Evolutionary conservation across 1,140 invertebrate genomes (phyloP), one percentile per base, ranked within the genome.

Genomic region (Psix sp.): DNA sequence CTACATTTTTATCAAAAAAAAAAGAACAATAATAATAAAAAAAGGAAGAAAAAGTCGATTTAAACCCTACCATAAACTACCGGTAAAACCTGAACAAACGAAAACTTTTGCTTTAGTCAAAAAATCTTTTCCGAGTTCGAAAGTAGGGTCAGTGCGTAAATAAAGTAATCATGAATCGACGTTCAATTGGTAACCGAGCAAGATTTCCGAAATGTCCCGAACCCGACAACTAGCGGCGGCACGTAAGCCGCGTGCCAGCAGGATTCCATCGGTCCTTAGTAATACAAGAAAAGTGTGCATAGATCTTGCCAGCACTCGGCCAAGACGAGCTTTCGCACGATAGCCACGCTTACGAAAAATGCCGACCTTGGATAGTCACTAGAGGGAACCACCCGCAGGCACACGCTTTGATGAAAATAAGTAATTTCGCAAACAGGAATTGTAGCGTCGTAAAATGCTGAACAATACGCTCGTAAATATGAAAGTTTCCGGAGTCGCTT

Each of bases 341-440:
- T 40, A 20, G 36, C 35, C 60, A 48, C 60, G 54, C 54, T 56
- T 52, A 79, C 60, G 70, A 21, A 52, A 36, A 66, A 21, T 36
- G 39, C 21, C 66, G 54, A 24, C 73, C 65, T 68, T 75, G 73
- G 35, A 29, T 29, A n/a, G n/a, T n/a, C n/a, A n/a, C n/a, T n/a
- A n/a, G n/a, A n/a, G n/a, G 11, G 43, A 40, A 36, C 70, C 79
- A 71, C 79, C 76, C 60, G 59, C 73, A 42, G 74, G 54, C 65
- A 70, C 49, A 42, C 73, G 78, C 76, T 79, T 80, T 79, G 78
- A 80, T 80, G 71, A 76, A 78, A 77, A 76, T 81, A 79, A 81
- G 76, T 79, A 79, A 80, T 80, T 63, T 80, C 40, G 66, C 70
- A 80, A 80, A 81, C 77, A 80, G 51, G 68, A 75, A 81, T 80